phyloP scores from a whole-genome alignment of 2,113 vertebrate genomes.

The Neofelis nebulosa region DNA sequence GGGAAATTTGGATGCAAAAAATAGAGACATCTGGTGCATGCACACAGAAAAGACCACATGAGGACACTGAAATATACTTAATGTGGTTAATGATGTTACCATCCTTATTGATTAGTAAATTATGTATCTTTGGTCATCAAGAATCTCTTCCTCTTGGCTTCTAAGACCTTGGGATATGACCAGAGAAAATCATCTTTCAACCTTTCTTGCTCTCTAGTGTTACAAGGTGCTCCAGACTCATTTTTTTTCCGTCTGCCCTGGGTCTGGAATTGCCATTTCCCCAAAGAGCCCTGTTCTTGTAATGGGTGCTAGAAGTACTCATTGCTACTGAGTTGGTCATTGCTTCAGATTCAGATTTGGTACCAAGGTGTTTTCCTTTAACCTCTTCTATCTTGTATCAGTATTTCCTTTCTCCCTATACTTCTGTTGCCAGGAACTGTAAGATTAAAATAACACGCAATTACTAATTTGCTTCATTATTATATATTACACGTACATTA shows the following conservation, averaged over 20 bases:
- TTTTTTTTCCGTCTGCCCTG: not conserved
- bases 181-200: constrained; percentile 5
- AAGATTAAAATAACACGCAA: constrained; percentile 11
- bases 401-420: not conserved
- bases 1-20: not conserved
- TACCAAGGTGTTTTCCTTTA: not conserved
- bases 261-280: not conserved
- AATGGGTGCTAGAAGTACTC: not conserved
- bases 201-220: not conserved
- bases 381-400: not conserved
- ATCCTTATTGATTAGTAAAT: not conserved
- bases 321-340: not conserved
- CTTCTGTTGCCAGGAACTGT: not conserved
- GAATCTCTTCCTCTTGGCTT: not conserved
- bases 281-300: not conserved
- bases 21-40: not conserved
- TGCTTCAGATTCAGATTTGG: not conserved
- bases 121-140: not conserved
- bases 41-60: not conserved
- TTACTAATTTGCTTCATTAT: constrained; percentile 5
- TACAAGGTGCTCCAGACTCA: constrained; percentile 6
- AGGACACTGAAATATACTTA: not conserved
- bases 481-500: not conserved
- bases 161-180: not conserved
- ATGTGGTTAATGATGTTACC: not conserved